A percentile compares a stretch with the other conserved stretches of the same genome.
Evolutionary conservation across 2,113 vertebrate genomes (phyloP).

Genomic region (Leptocoma aspasia): DNA sequence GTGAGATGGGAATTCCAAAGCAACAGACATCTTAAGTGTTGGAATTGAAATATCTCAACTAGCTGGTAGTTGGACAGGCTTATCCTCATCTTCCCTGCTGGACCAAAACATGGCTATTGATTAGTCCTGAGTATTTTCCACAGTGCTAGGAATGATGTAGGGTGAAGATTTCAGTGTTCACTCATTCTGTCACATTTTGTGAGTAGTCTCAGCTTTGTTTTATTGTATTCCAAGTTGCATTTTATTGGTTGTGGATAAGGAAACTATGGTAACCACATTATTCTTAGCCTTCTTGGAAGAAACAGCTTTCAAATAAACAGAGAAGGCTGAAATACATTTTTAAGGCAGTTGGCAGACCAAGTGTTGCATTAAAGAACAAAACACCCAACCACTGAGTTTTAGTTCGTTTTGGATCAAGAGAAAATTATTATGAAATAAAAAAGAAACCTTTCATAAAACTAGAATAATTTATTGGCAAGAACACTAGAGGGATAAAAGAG

Average conservation of each 20-base stretch:
- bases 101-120: background rate
- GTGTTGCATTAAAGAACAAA: constrained; percentile 1
- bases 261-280: constrained; percentile 49
- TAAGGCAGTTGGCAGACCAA: constrained; percentile 30
- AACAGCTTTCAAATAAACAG: constrained; percentile 31
- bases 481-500: background rate
- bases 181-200: background rate
- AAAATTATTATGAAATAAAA: constrained; percentile 16
- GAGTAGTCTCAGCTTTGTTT: background rate
- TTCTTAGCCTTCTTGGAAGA: constrained; percentile 23
- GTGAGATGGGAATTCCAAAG: background rate
- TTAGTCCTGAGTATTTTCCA: background rate
- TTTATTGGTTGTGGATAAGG: constrained; percentile 24
- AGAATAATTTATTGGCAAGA: constrained; percentile 5
- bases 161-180: background rate
- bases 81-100: background rate
- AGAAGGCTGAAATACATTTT: constrained; percentile 23
- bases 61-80: background rate
- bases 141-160: background rate
- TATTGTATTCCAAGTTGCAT: background rate
- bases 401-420: background rate
- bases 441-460: constrained; percentile 37
- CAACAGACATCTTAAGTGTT: background rate
- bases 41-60: background rate
- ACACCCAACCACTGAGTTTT: background rate